Conservation (phyloP, 2,797 vertebrate species). For the Alosa sapidissima region DNA sequence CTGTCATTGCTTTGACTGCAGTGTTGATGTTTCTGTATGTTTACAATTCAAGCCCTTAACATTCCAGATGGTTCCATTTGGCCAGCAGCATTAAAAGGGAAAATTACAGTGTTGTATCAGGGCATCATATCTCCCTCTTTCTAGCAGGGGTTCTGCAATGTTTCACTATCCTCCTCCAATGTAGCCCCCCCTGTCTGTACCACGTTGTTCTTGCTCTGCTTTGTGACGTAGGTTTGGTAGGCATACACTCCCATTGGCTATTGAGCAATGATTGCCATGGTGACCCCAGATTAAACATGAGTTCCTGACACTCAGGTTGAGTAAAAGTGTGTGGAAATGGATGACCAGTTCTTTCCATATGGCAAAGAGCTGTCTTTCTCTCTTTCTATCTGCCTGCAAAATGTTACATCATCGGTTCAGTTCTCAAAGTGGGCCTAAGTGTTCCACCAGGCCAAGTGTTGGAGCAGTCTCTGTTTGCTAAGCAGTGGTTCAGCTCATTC, state of each 20-base stretch:
- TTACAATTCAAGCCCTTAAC: background rate
- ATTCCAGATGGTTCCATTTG: background rate
- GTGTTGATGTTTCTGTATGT: background rate
- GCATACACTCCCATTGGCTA: slow-evolving; percentile 37
- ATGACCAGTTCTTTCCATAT: background rate
- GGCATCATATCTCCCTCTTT: background rate
- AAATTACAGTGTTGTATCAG: background rate
- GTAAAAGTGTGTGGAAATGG: slow-evolving; percentile 28
- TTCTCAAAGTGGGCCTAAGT: background rate
- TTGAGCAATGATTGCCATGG: slow-evolving; percentile 37
- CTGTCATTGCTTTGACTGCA: background rate
- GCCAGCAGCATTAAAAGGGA: background rate
- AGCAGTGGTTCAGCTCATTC: background rate
- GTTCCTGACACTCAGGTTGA: slow-evolving; percentile 32
- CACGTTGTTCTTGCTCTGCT: slow-evolving; percentile 10
- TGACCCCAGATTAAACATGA: slow-evolving; percentile 42
- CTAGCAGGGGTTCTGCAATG: background rate
- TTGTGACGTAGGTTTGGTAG: slow-evolving; percentile 24
- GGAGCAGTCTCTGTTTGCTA: background rate
- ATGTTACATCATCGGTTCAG: background rate
- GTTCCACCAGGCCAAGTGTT: background rate
- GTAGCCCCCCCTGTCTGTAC: background rate
- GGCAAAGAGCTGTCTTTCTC: background rate
- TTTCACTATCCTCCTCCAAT: background rate
- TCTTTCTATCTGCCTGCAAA: background rate